Evolutionary conservation across 2,797 vertebrate genomes (phyloP), one percentile per base, ranked within the genome.

Genomic region (Sylvia borin): DNA sequence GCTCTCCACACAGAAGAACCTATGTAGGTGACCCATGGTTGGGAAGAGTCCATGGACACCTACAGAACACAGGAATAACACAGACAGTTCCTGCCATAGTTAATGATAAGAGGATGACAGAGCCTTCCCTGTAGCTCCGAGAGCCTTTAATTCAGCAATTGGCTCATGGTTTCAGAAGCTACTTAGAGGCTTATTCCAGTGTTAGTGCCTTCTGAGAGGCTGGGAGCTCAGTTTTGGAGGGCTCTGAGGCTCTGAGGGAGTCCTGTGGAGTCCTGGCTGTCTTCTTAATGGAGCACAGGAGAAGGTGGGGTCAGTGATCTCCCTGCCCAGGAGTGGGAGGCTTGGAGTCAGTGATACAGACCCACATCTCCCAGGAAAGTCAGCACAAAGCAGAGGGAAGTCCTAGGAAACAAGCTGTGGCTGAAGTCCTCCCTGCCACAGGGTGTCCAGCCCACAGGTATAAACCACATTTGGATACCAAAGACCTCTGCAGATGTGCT

Each of bases 111-210:
- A 78, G 67, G 81, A 90, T 78, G 60, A 58, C 1, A 1, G 61
- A 84, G 25, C 77, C 53, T 93, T 42, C 31, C 38, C 21, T 0
- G 3, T 13, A 42, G 73, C 29, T 13, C 29, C 1, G 5, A n/a
- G 32, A 72, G 36, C 62, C 13, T 76, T 85, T 90, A 72, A 79
- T 73, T 79, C 66, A 51, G 74, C 86, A 70, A 20, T 62, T 76
- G 80, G 80, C 89, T 93, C 40, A 82, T 57, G 84, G 36, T 40
- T 92, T 79, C 74, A 53, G 57, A 91, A 89, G 84, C 74, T 38
- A 47, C 77, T 95, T 90, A 86, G 51, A 58, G 62, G 34, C 20
- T 89, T 79, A 66, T 57, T 78, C 14, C 0, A 0, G 48, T n/a
- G 7, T 82, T 55, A 76, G 47, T 67, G 60, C 78, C 40, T 29